Evolutionary conservation across 2,113 vertebrate genomes (phyloP).

Genomic region (Nothobranchius kuhntae): DNA sequence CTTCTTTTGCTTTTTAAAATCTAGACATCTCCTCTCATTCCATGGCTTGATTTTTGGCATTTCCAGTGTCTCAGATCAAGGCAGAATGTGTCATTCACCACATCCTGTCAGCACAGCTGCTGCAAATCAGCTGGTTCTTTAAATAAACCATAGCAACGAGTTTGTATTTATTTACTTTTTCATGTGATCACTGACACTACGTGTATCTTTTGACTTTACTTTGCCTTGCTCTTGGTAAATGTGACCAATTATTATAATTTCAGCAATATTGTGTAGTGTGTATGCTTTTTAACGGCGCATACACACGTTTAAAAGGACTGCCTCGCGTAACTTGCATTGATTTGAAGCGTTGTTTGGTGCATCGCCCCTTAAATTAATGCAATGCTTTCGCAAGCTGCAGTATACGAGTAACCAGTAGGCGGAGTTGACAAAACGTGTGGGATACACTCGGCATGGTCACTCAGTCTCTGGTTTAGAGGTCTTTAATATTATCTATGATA

Average conservation of each 20-base stretch:
- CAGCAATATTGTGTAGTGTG: neutral
- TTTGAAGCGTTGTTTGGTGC: too few relatives aligned
- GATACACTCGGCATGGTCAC: too few relatives aligned
- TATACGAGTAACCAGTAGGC: too few relatives aligned
- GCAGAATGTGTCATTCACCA: constrained; percentile 54
- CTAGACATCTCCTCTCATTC: neutral
- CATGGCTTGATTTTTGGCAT: neutral
- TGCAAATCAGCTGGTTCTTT: constrained; percentile 13
- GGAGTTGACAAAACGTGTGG: too few relatives aligned
- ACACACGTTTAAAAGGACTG: too few relatives aligned
- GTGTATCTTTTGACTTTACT: neutral
- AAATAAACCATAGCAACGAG: constrained; percentile 8
- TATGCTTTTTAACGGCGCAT: too few relatives aligned
- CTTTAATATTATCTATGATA: too few relatives aligned
- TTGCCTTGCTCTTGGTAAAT: neutral
- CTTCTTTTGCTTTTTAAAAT: neutral
- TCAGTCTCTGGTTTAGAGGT: too few relatives aligned
- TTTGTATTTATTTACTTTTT: neutral
- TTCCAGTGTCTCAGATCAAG: neutral
- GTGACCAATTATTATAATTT: neutral
- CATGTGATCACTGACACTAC: constrained; percentile 3
- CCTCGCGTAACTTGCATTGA: too few relatives aligned
- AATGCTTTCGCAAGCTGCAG: too few relatives aligned
- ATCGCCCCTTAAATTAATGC: too few relatives aligned
- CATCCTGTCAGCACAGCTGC: constrained; percentile 38